Conservation (phyloP, 2,888 invertebrate genomes). For the Napeogenes sylphis region DNA sequence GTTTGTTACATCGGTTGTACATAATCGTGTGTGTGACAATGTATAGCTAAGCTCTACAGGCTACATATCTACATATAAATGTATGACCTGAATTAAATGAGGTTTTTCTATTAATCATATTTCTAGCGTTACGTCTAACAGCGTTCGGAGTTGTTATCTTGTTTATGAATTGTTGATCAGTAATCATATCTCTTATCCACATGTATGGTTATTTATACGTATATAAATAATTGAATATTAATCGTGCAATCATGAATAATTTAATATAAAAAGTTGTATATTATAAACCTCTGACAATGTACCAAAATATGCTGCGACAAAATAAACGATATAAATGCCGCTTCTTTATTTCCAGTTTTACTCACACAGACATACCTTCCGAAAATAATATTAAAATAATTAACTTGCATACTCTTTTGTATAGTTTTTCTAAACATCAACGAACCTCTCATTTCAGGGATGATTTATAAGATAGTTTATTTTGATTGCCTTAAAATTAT, state of each 20-base stretch:
- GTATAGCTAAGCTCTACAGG: constrained; percentile 61
- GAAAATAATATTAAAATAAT: no score
- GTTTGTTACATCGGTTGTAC: constrained; percentile 54
- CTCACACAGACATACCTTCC: not conserved
- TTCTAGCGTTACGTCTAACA: constrained; percentile 71
- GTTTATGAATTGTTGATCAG: constrained; percentile 74
- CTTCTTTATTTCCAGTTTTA: constrained; percentile 69
- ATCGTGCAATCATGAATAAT: constrained; percentile 68
- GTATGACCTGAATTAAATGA: constrained; percentile 62
- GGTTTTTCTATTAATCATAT: constrained; percentile 70
- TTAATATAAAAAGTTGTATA: constrained; percentile 73
- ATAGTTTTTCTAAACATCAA: no score
- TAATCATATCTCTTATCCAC: constrained; percentile 73
- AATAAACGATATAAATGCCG: constrained; percentile 77
- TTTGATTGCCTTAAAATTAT: no score
- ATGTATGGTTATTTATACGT: constrained; percentile 74
- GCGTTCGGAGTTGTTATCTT: constrained; percentile 75
- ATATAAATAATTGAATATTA: constrained; percentile 68
- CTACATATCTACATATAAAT: constrained; percentile 65
- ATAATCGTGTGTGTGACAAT: constrained; percentile 54
- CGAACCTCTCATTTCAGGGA: no score
- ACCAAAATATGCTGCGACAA: constrained; percentile 73
- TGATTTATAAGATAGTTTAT: no score
- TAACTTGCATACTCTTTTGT: no score
- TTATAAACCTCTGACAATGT: constrained; percentile 74